Evolutionary conservation across 2,113 vertebrate genomes (phyloP).

Genomic region (Corythornis madagascariensis): DNA sequence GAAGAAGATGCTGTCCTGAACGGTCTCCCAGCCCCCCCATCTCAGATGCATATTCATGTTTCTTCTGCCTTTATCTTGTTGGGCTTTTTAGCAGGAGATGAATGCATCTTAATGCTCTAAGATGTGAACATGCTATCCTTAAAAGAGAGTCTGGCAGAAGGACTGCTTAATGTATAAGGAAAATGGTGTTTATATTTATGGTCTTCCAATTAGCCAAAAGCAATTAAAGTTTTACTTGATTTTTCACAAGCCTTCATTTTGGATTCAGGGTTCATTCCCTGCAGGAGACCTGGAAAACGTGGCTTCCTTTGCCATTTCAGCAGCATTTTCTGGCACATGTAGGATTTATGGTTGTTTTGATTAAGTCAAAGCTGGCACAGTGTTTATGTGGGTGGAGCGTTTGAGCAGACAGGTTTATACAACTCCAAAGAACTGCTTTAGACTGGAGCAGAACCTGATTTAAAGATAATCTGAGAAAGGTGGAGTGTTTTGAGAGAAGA

Average conservation of each 20-base stretch:
- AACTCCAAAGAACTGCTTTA: conserved; percentile 34
- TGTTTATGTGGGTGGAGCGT: conserved; percentile 20
- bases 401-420: conserved; percentile 51
- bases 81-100: background rate
- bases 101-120: background rate
- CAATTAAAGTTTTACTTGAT: background rate
- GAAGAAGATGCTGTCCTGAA: accelerated
- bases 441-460: conserved; percentile 26
- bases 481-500: conserved; percentile 15
- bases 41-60: background rate
- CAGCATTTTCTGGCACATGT: background rate
- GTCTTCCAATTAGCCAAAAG: conserved; percentile 33
- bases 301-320: background rate
- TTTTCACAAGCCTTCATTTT: conserved; percentile 14
- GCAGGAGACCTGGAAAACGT: background rate
- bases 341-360: conserved; percentile 34
- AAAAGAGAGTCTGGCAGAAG: background rate
- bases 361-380: conserved; percentile 42
- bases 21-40: background rate
- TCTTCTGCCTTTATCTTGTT: background rate
- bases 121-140: background rate
- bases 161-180: background rate
- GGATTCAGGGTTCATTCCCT: background rate
- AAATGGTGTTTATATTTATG: background rate
- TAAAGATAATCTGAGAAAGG: conserved; percentile 19